These are phyloP conservation scores for Hydropsyche tenuis DNA, from an alignment of 1,140 invertebrate species.

Conservation along the genomic window DNA sequence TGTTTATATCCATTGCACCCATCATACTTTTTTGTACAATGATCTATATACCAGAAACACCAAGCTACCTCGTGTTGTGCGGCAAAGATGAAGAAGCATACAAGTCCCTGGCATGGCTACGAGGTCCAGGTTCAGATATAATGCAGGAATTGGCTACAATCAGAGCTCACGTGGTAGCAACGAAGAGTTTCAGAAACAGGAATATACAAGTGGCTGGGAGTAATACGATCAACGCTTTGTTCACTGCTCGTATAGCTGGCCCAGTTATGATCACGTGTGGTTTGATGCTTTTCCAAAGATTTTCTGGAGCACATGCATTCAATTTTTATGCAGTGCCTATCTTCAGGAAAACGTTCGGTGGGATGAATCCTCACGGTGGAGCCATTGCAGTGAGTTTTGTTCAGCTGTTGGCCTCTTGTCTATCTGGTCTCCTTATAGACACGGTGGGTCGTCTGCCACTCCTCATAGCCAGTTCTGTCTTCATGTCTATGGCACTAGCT, in stretches of 20 bases:
- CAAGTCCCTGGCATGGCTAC: conserved; percentile 77
- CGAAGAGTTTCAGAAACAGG: conserved; percentile 60
- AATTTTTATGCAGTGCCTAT: conserved; percentile 86
- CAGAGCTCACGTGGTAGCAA: conserved; percentile 69
- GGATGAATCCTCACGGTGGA: conserved; percentile 84
- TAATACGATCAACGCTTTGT: conserved; percentile 57
- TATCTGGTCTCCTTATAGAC: conserved; percentile 82
- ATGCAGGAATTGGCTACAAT: conserved; percentile 73
- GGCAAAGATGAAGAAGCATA: conserved; percentile 73
- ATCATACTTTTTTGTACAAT: conserved; percentile 64
- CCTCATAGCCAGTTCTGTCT: conserved; percentile 78
- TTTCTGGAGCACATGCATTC: conserved; percentile 85
- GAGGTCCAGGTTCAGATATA: conserved; percentile 77
- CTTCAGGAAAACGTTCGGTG: conserved; percentile 80
- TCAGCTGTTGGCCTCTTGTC: conserved; percentile 78
- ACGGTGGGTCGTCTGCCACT: conserved; percentile 81
- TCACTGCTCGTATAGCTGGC: conserved; percentile 62
- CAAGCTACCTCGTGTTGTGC: conserved; percentile 69
- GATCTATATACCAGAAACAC: conserved; percentile 74
- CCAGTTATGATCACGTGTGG: conserved; percentile 83
- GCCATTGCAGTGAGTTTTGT: conserved; percentile 83
- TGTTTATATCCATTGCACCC: conserved; percentile 77
- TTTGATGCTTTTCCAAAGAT: conserved; percentile 86
- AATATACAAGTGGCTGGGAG: conserved; percentile 57
- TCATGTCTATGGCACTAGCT: conserved; percentile 83